A percentile compares a stretch with the other conserved stretches of the same genome.
phyloP scores from a whole-genome alignment of 2,797 vertebrate species.

The Hippocampus kuda region DNA sequence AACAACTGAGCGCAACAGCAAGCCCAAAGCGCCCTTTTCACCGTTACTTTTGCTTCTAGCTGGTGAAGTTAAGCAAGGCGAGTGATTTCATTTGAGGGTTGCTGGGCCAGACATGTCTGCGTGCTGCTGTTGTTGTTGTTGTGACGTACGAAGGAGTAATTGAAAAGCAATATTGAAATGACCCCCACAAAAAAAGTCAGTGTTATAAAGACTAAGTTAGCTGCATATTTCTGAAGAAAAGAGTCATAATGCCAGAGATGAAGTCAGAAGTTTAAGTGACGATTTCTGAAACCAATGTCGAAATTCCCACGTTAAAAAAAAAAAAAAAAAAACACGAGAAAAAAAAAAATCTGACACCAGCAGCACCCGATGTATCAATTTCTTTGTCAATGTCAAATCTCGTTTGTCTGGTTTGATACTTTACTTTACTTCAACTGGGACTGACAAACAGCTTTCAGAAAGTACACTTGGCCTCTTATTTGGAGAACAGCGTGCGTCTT shows the following conservation, averaged over 20 bases:
- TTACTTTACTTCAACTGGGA: too few species aligned
- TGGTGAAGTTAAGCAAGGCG: slow-evolving; percentile 23
- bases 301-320: too few species aligned
- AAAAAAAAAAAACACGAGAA: too few species aligned
- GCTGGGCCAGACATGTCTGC: not conserved
- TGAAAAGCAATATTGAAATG: not conserved
- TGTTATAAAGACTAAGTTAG: too few species aligned
- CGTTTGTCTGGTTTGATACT: not conserved
- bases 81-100: not conserved
- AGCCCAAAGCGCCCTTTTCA: slow-evolving; percentile 24
- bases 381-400: not conserved
- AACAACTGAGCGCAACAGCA: slow-evolving; percentile 25
- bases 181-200: not conserved
- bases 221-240: too few species aligned
- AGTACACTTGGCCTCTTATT: too few species aligned
- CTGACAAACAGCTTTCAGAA: too few species aligned
- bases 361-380: not conserved
- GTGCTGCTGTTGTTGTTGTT: not conserved
- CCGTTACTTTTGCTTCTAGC: slow-evolving; percentile 17
- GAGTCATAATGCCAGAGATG: not conserved
- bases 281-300: not conserved
- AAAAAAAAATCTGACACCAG: not conserved
- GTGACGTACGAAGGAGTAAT: not conserved
- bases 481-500: not conserved
- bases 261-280: not conserved